These are phyloP conservation scores for Alligator sinensis DNA, from an alignment of 2,113 vertebrate species.

Conservation along the genomic window DNA sequence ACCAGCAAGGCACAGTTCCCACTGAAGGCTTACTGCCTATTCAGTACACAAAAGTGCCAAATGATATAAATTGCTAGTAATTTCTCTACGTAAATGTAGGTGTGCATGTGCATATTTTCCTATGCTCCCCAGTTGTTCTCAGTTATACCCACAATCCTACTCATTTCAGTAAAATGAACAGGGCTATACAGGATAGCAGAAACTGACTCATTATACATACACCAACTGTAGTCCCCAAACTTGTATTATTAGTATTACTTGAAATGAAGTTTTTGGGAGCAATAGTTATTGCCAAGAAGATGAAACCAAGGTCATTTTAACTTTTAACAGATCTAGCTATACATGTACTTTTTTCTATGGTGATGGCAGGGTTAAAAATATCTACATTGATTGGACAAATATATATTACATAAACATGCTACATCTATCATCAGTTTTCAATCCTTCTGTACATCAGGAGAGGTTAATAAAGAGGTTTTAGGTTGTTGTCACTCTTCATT, in stretches of 20 bases:
- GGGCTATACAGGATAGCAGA: neutral
- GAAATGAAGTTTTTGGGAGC: neutral
- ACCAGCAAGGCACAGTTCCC: too few relatives aligned
- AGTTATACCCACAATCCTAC: neutral
- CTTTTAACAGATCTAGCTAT: neutral
- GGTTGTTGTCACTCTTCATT: neutral
- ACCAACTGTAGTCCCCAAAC: too few relatives aligned
- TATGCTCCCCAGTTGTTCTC: neutral
- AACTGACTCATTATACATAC: too few relatives aligned
- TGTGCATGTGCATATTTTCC: neutral
- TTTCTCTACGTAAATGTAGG: too few relatives aligned
- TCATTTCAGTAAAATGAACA: neutral
- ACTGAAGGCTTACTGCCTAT: too few relatives aligned
- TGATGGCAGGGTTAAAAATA: neutral
- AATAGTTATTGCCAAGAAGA: accelerated
- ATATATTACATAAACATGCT: neutral
- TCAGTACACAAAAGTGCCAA: neutral
- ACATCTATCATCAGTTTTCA: accelerated
- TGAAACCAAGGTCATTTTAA: neutral
- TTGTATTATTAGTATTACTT: neutral
- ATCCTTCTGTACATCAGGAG: neutral
- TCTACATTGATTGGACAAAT: neutral
- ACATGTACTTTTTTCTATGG: neutral
- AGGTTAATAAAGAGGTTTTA: neutral
- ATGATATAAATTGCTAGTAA: too few relatives aligned